Base-by-base conservation (phyloP, 2,113 vertebrate species). In the Epinephelus lanceolatus region DNA sequence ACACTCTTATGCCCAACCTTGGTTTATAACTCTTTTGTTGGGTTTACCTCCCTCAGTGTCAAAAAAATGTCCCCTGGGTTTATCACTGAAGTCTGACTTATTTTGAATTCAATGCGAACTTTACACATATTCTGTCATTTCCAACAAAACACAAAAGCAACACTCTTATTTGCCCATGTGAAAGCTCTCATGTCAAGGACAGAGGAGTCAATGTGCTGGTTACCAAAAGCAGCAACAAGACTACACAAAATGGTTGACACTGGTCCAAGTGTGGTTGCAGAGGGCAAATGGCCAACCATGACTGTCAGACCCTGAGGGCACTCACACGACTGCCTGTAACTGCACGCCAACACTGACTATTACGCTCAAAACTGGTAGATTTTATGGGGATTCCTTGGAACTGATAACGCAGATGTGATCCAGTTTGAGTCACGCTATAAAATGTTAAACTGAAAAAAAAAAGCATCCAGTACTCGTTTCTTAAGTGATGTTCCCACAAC, bases 241-340 rank as follows among this genome's bases (percentile, higher is more conserved):
- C 17, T 8, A 37, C 30, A 81, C 70, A 86, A 79, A 67, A 88
- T 81, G 47, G 66, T 77, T 73, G 56, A 52, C 70, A 55, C 21
- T 23, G 23, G 63, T 69, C 78, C 62, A 77, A 42, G 42, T 6
- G 68, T 37, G 65, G 84, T 80, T 52, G 15, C 65, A 6, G 42
- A 56, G 57, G 74, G 76, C 51, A 79, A 78, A 65, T 19, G 53
- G 66, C 51, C 59, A 63, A 82, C 15, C 49, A n/a, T 13, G 23
- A 45, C 42, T 15, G n/a, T 71, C 76, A 15, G 75, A 55, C 33
- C 72, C 40, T 40, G 18, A 78, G 69, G 53, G 42, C 33, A 18
- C 8, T 37, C 33, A 77, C 30, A 71, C 2, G 1, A 78, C 17
- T 59, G 11, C n/a, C 53, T 61, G 51, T 23, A 69, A 66, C n/a